Base-by-base conservation (phyloP, 1,140 invertebrate genomes). In the Triops cancriformis region DNA sequence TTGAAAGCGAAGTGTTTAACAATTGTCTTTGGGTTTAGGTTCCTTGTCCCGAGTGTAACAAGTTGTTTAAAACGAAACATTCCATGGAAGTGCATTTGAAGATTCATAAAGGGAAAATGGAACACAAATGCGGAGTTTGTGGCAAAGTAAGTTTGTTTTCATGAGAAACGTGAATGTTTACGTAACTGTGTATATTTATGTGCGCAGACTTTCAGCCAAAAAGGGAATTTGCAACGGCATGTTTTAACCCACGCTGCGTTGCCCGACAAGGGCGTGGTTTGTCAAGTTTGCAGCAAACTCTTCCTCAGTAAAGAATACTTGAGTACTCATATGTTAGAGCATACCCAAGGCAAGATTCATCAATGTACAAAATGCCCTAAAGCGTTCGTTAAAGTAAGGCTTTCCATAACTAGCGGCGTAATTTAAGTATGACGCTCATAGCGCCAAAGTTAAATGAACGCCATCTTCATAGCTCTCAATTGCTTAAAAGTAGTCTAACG, bases 31-130 rank as follows among this genome's bases (percentile, higher is more conserved):
- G 4, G 9, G 72, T 75, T 45, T 37, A 81, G 78, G 81, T 83
- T 72, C 83, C 85, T 64, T 87, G 86, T 81, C 81, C 83, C 12
- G 80, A 84, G 26, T 87, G 86, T 80, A 84, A 83, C 11, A 86
- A 86, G 80, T 81, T 85, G 72, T 80, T 87, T 18, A 86, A 87
- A 80, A 86, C 85, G 0, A 87, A 86, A 80, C 86, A 86, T 75
- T 86, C 86, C 14, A 80, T 88, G 6, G 82, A 84, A 31, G 83
- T 86, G 42, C 87, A 88, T 77, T 83, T 85, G 83, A 75, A 77
- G n/a, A 81, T 81, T 74, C 83, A 84, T 43, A 79, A 79, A 51
- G 83, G 82, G 6, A 82, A 83, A 18, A 83, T 83, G 31, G 81
- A 82, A 23, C 85, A 83, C 81, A 80, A 82, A n/a, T 88, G 87